A percentile compares a stretch with the other conserved stretches of the same genome.
phyloP scores from a whole-genome alignment of 1,140 invertebrate genomes.

The Platorchestia sp. region DNA sequence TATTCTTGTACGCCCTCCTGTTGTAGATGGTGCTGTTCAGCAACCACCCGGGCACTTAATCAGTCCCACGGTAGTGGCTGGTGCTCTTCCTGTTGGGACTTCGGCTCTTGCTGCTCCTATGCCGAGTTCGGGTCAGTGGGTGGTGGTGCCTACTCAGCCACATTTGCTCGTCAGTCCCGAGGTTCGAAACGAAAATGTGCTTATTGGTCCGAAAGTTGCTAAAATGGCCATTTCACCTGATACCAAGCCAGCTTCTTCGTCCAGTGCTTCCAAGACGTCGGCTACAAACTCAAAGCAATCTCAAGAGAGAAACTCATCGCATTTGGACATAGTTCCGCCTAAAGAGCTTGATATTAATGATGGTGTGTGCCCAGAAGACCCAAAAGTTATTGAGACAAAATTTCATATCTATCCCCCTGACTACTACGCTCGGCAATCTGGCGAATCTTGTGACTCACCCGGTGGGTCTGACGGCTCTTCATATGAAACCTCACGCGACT shows the following conservation, averaged over 20 bases:
- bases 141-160: neutral
- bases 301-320: neutral
- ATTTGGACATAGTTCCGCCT: neutral
- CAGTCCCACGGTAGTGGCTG: neutral
- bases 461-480: slow-evolving; percentile 37
- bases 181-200: neutral
- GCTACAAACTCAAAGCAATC: neutral
- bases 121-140: neutral
- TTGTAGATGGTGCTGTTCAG: neutral
- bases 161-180: neutral
- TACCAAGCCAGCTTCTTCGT: neutral
- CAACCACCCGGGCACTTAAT: neutral
- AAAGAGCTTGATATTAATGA: neutral
- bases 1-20: neutral
- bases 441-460: neutral
- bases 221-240: neutral
- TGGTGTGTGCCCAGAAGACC: neutral
- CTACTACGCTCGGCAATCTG: slow-evolving; percentile 4
- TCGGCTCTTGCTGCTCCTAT: neutral
- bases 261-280: neutral
- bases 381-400: slow-evolving; percentile 13
- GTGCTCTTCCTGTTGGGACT: neutral
- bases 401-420: slow-evolving; percentile 41
- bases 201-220: neutral
- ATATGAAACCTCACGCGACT: slow-evolving; percentile 17